Percentiles rank a stretch among this genome's conserved stretches.
phyloP scores from a whole-genome alignment of 2,113 vertebrate species.

The Aphyosemion australe region DNA sequence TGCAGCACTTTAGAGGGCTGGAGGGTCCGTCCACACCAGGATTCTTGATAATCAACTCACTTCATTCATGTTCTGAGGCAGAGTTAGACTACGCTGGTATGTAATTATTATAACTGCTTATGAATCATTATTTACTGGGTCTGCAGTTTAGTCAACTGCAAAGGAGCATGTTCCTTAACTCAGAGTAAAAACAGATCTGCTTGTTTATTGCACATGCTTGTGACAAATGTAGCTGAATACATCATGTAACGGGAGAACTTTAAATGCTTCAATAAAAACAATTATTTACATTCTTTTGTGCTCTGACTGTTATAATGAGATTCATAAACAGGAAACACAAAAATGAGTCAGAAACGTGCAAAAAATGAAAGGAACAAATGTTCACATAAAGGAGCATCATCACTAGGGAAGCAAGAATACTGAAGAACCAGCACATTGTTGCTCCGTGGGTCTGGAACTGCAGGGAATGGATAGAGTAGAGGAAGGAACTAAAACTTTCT shows the following conservation, averaged over 20 bases:
- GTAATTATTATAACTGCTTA: neutral
- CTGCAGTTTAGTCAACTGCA: conserved; percentile 19
- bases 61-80: neutral
- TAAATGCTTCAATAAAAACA: conserved; percentile 7
- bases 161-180: conserved; percentile 8
- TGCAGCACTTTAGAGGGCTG: conserved; percentile 59
- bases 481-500: too few species aligned
- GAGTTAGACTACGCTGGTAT: neutral
- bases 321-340: too few species aligned
- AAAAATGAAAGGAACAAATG: too few species aligned
- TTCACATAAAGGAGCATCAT: too few species aligned
- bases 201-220: conserved; percentile 11
- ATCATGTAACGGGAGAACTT: conserved; percentile 1
- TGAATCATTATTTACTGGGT: neutral
- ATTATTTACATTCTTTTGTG: neutral
- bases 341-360: too few species aligned
- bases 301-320: too few species aligned
- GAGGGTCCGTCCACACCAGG: conserved; percentile 14
- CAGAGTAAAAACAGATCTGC: conserved; percentile 6
- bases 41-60: neutral
- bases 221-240: neutral
- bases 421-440: too few species aligned
- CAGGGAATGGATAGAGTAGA: too few species aligned
- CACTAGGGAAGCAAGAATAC: too few species aligned
- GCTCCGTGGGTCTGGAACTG: too few species aligned